phyloP scores from a whole-genome alignment of 1,140 invertebrate genomes.

The Eulimnadia texana region DNA sequence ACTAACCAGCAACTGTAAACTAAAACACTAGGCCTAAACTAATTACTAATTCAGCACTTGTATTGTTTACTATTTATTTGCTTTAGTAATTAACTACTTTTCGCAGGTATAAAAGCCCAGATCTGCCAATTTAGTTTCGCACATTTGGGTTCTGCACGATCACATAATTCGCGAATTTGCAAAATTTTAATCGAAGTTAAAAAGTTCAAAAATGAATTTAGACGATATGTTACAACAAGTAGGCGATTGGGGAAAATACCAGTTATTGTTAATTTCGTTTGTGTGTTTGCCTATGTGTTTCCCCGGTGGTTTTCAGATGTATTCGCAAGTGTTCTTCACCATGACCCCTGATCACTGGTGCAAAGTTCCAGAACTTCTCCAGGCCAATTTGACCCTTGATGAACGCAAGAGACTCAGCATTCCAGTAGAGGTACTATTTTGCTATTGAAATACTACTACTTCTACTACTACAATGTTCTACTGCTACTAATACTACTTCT shows the following conservation, averaged over 20 bases:
- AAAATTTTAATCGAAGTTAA: too few relatives aligned
- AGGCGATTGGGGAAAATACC: conserved; percentile 39
- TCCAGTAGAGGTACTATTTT: not conserved
- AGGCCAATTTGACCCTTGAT: conserved; percentile 4
- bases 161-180: too few relatives aligned
- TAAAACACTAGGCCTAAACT: too few relatives aligned
- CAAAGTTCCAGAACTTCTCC: conserved; percentile 19
- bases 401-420: conserved; percentile 9
- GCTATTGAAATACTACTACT: not conserved
- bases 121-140: too few relatives aligned
- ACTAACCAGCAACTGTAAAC: too few relatives aligned
- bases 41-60: too few relatives aligned
- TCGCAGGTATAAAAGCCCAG: too few relatives aligned
- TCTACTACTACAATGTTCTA: not conserved
- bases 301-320: conserved; percentile 29
- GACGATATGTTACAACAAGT: conserved; percentile 35
- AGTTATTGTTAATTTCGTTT: conserved; percentile 32
- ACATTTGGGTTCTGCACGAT: too few relatives aligned
- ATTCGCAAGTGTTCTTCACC: conserved; percentile 34
- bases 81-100: too few relatives aligned
- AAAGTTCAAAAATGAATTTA: conserved; percentile 26
- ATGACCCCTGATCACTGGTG: conserved; percentile 35
- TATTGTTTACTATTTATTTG: too few relatives aligned
- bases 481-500: too few relatives aligned
- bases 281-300: conserved; percentile 29